Evolutionary conservation across 1,140 invertebrate species (phyloP), one percentile per base, ranked within the genome.

Genomic region (Trichogramma pretiosum): DNA sequence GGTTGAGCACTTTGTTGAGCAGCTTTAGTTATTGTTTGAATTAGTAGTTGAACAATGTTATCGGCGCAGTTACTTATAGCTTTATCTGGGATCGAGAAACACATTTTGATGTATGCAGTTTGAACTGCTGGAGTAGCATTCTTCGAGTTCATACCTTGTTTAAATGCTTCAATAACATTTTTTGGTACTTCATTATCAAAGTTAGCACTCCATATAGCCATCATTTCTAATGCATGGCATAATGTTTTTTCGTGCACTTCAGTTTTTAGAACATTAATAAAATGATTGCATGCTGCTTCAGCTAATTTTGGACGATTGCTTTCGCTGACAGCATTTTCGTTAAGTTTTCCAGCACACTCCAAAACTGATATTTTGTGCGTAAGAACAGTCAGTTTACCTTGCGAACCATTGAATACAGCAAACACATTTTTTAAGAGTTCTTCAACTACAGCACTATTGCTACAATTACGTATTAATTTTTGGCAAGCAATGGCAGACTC

Each of bases 231-330:
- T 4, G 85, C 81, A 56, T 83, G 80, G 50, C 87, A 80, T 19
- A 95, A 66, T 2, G 89, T 93, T 56, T 89, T 90, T 70, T 97
- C 93, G 67, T 96, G 91, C 39, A 89, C 86, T 77, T 98, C 93
- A 24, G 77, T 78, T 61, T 93, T 87, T 17, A 96, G 72, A 17
- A 91, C 78, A 61, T 87, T 85, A 13, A 85, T 73, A 60, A 91
- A 85, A 48, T 84, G 75, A 28, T 81, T 74, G 2, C 78, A 72
- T 3, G 82, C 81, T 22, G 69, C 74, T 39, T 76, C 67, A 38
- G 82, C 78, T 43, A 93, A 67, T 49, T 72, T 65, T 49, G 77
- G 68, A 0, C 79, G 61, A 39, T 78, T 73, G 5, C 73, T 74
- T 3, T 76, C 78, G 14, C 73, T 64, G 11, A 89, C 81, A 9